Conservation (phyloP, 2,888 invertebrate species). For the Drosophila leonis region DNA sequence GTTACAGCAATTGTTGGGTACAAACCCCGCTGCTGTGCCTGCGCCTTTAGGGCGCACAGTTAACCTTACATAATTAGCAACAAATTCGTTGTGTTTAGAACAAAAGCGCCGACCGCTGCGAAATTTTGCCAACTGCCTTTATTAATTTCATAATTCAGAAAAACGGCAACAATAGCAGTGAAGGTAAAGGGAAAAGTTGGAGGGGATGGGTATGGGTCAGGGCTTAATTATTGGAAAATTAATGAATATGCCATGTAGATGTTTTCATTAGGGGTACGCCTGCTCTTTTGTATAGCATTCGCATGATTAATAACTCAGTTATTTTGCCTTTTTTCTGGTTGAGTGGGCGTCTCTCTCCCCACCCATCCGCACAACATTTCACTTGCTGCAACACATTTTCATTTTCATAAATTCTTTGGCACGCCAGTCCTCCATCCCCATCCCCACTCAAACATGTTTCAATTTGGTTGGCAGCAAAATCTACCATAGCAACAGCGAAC, state of each 20-base stretch:
- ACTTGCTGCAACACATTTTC: conserved; percentile 34
- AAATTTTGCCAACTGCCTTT: conserved; percentile 67
- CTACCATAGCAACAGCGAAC: conserved; percentile 27
- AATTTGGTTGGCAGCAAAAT: conserved; percentile 33
- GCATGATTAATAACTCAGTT: conserved; percentile 55
- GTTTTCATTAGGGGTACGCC: conserved; percentile 54
- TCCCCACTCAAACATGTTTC: conserved; percentile 38
- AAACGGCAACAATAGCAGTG: conserved; percentile 41
- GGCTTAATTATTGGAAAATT: conserved; percentile 80
- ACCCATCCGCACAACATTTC: not conserved
- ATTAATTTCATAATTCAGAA: conserved; percentile 80
- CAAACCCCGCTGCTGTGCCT: conserved; percentile 6
- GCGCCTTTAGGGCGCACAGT: conserved; percentile 46
- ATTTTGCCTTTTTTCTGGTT: conserved; percentile 8
- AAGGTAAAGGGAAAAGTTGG: not conserved
- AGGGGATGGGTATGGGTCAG: conserved; percentile 9
- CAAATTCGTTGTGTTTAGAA: conserved; percentile 77
- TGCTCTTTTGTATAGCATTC: conserved; percentile 22
- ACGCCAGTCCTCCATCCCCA: not conserved
- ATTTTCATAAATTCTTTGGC: conserved; percentile 38
- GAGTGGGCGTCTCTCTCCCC: conserved; percentile 1
- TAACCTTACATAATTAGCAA: conserved; percentile 78
- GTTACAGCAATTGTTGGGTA: conserved; percentile 23
- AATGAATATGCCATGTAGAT: conserved; percentile 75
- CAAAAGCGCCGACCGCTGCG: conserved; percentile 71